Conservation (phyloP, 1,140 invertebrate species). For the Panonychus citri region DNA sequence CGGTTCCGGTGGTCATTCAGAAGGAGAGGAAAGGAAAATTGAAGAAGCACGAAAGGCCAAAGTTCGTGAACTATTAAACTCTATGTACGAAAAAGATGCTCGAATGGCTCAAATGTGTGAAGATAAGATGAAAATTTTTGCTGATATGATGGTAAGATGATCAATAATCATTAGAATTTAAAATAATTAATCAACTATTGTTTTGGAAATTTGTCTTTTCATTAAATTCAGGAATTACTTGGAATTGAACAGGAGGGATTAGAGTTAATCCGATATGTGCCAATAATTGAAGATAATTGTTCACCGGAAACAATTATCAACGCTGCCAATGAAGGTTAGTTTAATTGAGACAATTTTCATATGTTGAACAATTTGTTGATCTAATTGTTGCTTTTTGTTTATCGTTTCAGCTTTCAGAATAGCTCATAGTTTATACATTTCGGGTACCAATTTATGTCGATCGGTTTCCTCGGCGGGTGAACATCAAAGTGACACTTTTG, state of each 20-base stretch:
- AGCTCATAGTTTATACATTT: conserved; percentile 39
- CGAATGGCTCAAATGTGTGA: conserved; percentile 60
- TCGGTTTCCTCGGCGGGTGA: conserved; percentile 78
- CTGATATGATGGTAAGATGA: conserved; percentile 39
- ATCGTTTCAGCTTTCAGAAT: conserved; percentile 35
- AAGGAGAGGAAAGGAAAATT: conserved; percentile 19
- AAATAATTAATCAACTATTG: no score
- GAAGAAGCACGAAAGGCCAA: conserved; percentile 33
- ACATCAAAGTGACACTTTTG: conserved; percentile 53
- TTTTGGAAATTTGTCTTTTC: no score
- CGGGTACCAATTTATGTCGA: conserved; percentile 49
- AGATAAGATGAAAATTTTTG: conserved; percentile 61
- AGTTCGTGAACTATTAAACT: conserved; percentile 23
- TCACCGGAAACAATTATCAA: neutral
- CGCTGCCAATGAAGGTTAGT: conserved; percentile 7
- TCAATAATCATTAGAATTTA: no score
- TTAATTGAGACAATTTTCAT: neutral
- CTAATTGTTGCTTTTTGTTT: neutral
- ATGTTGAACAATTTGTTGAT: neutral
- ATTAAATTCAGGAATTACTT: conserved; percentile 1
- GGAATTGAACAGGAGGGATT: conserved; percentile 1
- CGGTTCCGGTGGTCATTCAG: no score
- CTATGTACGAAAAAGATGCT: conserved; percentile 56
- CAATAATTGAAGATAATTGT: neutral
- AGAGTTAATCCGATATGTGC: neutral